phyloP scores from a whole-genome alignment of 1,140 invertebrate species.

The Samia ricini region DNA sequence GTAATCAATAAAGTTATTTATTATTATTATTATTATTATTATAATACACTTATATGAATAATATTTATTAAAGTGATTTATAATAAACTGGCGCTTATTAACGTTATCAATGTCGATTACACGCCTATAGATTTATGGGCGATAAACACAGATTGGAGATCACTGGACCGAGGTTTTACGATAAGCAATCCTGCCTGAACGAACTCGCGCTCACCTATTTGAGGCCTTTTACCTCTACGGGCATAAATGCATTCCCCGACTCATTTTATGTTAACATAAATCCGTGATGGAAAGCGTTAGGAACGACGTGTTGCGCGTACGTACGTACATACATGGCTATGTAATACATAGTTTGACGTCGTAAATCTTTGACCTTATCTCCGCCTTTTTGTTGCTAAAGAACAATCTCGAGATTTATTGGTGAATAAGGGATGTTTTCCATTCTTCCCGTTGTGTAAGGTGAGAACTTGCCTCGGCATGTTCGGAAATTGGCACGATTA shows the following conservation, averaged over 20 bases:
- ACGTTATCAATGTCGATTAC: slow-evolving; percentile 64
- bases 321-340: slow-evolving; percentile 15
- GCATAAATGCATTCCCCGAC: slow-evolving; percentile 64
- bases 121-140: slow-evolving; percentile 55
- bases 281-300: slow-evolving; percentile 48
- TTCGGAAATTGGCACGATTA: not conserved
- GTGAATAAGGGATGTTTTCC: slow-evolving; percentile 3
- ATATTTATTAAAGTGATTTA: not conserved
- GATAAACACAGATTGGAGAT: slow-evolving; percentile 72
- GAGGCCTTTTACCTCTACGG: slow-evolving; percentile 35
- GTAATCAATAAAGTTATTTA: no score
- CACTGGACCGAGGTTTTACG: slow-evolving; percentile 67
- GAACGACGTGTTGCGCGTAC: slow-evolving; percentile 7
- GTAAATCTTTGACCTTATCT: slow-evolving; percentile 26
- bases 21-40: no score
- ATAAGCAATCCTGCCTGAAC: slow-evolving; percentile 63
- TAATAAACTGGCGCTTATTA: slow-evolving; percentile 32
- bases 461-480: not conserved
- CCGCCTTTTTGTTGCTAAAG: slow-evolving; percentile 17
- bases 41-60: no score
- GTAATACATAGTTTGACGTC: slow-evolving; percentile 32
- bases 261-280: slow-evolving; percentile 68
- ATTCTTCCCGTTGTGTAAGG: not conserved
- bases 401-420: slow-evolving; percentile 21
- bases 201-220: slow-evolving; percentile 42